Evolutionary conservation across 2,888 invertebrate genomes (phyloP).

Genomic region (Antheraea yamamai): DNA sequence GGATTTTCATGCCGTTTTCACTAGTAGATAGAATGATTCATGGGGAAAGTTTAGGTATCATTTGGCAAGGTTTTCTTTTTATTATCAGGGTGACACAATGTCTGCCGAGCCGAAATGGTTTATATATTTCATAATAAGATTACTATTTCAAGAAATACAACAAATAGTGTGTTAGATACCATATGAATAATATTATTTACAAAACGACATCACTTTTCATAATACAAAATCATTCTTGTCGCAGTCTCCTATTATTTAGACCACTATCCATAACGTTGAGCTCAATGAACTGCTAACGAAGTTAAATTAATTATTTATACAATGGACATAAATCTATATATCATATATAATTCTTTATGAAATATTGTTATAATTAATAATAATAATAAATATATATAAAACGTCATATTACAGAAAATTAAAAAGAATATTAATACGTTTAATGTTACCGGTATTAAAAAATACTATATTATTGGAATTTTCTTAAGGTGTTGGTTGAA

Average conservation of each 20-base stretch:
- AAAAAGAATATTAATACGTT: neutral
- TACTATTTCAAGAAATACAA: no score
- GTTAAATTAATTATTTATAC: constrained; percentile 65
- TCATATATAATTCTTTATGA: neutral
- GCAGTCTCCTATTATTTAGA: constrained; percentile 36
- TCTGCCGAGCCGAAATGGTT: no score
- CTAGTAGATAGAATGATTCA: no score
- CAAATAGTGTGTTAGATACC: neutral
- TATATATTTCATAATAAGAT: no score
- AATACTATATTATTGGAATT: no score
- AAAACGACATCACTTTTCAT: neutral
- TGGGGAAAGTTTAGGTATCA: no score
- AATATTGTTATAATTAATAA: neutral
- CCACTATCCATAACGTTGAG: constrained; percentile 34
- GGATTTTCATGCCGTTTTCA: no score
- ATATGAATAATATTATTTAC: neutral
- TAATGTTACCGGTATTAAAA: neutral
- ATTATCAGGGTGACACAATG: no score
- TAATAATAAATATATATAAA: neutral
- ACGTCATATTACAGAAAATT: neutral
- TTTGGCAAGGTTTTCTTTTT: no score
- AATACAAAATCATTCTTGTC: neutral
- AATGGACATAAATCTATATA: constrained; percentile 38
- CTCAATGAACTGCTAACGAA: constrained; percentile 70
- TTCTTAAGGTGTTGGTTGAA: no score